Evolutionary conservation across 2,888 invertebrate genomes (phyloP), one percentile per base, ranked within the genome.

Genomic region (Oscheius sp.): DNA sequence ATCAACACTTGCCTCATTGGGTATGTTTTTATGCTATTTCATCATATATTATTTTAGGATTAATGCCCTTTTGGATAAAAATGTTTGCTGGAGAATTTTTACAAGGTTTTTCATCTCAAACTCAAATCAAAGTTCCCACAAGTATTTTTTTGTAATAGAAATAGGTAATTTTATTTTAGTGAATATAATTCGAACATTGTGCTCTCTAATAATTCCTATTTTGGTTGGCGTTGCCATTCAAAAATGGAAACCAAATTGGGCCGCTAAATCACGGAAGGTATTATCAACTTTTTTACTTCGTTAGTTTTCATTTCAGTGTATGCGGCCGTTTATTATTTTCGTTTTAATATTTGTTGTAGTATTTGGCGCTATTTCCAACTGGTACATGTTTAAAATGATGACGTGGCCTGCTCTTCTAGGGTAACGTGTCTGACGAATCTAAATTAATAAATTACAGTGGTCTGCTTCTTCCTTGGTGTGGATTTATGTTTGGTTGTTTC

Each of bases 1-100:
- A 71, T 93, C 95, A 75, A 96, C 95, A 1, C 89, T 96, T 5
- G 93, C 93, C 0, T 93, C 96, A 0, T 93, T 97, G 86, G 94
- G 93, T 93, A 89, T 12, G 6, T 16, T 70, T 89, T 46, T n/a
- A 59, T 25, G 52, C n/a, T 52, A 16, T 13, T 52, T 25, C 3
- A 35, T n/a, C 23, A 29, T 27, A 9, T 6, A 63, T 29, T n/a
- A 6, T 84, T 87, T 27, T 86, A 90, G 90, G 88, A 12, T 89
- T 91, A 89, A 90, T 91, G 86, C 91, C 91, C 0, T 80, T 91
- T 9, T 91, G 91, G 91, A 82, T 91, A 82, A 89, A 89, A 79
- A 88, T 90, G 1, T 84, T 91, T 61, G 91, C 91, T 1, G 75
- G 80, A 23, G 85, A 85, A 21, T 86, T 85, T 55, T 86, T 90